Evolutionary conservation across 2,888 invertebrate genomes (phyloP).

Genomic region (Apodemia mormo): DNA sequence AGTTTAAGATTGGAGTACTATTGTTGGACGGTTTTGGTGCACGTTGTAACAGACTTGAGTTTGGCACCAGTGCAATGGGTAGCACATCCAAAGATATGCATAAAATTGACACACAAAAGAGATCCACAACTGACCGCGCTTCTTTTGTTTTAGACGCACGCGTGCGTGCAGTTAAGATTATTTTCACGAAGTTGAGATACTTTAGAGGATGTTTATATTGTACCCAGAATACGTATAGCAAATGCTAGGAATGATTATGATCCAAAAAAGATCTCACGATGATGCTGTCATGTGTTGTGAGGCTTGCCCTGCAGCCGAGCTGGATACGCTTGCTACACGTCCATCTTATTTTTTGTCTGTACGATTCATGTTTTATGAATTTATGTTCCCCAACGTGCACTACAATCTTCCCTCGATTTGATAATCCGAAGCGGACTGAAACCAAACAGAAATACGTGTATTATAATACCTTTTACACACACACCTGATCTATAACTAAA

Average conservation of each 20-base stretch:
- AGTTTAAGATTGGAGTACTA: too few species aligned
- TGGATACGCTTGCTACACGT: conserved; percentile 65
- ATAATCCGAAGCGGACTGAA: conserved; percentile 66
- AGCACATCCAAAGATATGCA: too few species aligned
- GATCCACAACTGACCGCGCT: too few species aligned
- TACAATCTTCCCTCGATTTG: conserved; percentile 63
- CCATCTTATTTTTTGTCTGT: conserved; percentile 68
- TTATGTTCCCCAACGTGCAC: conserved; percentile 60
- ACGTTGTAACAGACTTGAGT: too few species aligned
- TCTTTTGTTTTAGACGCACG: neutral
- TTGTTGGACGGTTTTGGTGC: too few species aligned
- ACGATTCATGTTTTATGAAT: conserved; percentile 71
- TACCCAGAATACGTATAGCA: neutral
- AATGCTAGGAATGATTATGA: conserved; percentile 56
- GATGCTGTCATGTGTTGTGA: conserved; percentile 54
- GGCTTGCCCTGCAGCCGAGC: conserved; percentile 61
- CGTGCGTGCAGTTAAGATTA: neutral
- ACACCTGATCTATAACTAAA: neutral
- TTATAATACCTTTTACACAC: conserved; percentile 1
- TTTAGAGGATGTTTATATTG: neutral
- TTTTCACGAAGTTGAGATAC: neutral
- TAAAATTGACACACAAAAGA: too few species aligned
- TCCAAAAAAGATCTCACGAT: conserved; percentile 60
- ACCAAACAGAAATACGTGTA: conserved; percentile 28
- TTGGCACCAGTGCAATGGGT: too few species aligned